Evolutionary conservation across 2,797 vertebrate species (phyloP).

Genomic region (Alectoris magna): DNA sequence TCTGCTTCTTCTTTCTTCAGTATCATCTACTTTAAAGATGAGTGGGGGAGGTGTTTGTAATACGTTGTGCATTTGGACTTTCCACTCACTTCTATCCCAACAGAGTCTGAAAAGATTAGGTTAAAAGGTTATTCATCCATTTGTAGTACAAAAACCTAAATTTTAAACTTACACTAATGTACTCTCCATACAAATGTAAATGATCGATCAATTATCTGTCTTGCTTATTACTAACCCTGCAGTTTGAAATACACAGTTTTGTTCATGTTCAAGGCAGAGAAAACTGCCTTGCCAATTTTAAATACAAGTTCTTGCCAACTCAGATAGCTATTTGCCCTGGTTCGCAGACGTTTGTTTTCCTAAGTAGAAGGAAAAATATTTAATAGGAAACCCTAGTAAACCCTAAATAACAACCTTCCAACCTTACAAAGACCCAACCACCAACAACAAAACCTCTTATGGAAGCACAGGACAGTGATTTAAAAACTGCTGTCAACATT

Average conservation of each 20-base stretch:
- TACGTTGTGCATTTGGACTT: not conserved
- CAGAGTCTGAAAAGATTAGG: not conserved
- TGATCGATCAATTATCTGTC: not conserved
- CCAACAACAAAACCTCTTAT: not conserved
- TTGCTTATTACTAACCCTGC: not conserved
- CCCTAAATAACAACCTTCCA: not conserved
- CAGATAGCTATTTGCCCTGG: not conserved
- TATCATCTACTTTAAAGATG: not conserved
- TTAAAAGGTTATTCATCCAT: not conserved
- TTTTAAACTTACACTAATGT: not conserved
- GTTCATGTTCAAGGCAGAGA: not conserved
- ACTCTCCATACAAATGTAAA: not conserved
- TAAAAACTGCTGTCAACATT: slow-evolving; percentile 4
- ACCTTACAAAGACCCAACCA: not conserved
- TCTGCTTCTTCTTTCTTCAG: not conserved
- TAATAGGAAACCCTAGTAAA: not conserved
- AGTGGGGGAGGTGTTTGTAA: not conserved
- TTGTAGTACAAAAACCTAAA: not conserved
- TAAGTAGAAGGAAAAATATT: not conserved
- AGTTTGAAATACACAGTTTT: not conserved
- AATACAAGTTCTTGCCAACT: not conserved
- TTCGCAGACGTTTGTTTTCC: accelerated
- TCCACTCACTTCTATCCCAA: not conserved
- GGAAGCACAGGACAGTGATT: not conserved
- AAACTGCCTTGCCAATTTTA: accelerated